Evolutionary conservation across 2,113 vertebrate genomes (phyloP).

Genomic region (Anhinga anhinga): DNA sequence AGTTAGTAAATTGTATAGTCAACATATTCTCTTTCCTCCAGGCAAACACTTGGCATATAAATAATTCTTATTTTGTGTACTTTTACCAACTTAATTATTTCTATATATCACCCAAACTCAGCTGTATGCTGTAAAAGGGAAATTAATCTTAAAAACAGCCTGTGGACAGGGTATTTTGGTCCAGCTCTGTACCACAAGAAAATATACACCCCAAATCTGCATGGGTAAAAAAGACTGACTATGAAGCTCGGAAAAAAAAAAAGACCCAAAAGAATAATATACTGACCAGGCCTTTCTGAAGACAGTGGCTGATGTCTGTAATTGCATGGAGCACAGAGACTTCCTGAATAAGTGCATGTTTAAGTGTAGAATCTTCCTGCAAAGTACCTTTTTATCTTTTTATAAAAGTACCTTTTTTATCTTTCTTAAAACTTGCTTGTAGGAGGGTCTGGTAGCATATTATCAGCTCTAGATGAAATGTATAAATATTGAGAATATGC

Average conservation of each 20-base stretch:
- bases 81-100: not conserved
- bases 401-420: not conserved
- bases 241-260: not conserved
- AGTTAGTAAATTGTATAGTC: not conserved
- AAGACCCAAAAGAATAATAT: not conserved
- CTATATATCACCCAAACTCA: not conserved
- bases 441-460: not conserved
- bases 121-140: not conserved
- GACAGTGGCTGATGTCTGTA: not conserved
- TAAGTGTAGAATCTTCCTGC: not conserved
- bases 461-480: not conserved
- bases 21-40: not conserved
- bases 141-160: not conserved
- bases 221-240: not conserved
- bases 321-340: not conserved
- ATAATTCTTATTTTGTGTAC: not conserved
- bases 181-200: not conserved
- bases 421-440: not conserved
- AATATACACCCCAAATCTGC: not conserved
- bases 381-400: not conserved
- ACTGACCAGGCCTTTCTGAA: not conserved
- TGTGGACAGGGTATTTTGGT: not conserved
- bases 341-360: not conserved
- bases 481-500: not conserved
- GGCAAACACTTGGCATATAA: not conserved